Percentiles rank a stretch among this genome's conserved stretches.
phyloP scores from a whole-genome alignment of 2,797 vertebrate genomes.

The Meda fulgida region DNA sequence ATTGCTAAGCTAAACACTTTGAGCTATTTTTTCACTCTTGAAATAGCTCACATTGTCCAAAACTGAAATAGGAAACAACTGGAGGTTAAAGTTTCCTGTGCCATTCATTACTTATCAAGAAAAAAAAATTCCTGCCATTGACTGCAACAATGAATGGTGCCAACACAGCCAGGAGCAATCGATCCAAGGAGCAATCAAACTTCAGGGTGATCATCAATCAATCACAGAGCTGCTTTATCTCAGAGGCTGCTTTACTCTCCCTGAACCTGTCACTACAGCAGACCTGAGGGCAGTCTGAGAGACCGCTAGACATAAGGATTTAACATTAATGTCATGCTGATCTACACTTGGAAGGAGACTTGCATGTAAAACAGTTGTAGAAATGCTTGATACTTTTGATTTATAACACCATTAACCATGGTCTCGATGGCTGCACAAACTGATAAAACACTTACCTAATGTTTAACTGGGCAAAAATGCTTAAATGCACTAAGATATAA shows the following conservation, averaged over 20 bases:
- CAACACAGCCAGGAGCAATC: conserved; percentile 57
- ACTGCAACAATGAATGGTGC: conserved; percentile 46
- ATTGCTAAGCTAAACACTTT: conserved; percentile 42
- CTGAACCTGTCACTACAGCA: conserved; percentile 49
- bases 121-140: conserved; percentile 46
- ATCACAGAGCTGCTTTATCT: conserved; percentile 54
- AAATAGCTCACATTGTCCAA: conserved; percentile 46
- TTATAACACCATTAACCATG: conserved; percentile 13
- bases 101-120: conserved; percentile 55
- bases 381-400: conserved; percentile 5
- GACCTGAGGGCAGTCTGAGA: conserved; percentile 33
- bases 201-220: conserved; percentile 59
- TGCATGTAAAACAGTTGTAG: conserved; percentile 20
- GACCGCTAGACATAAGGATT: conserved; percentile 37
- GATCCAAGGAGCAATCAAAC: conserved; percentile 58
- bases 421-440: not conserved
- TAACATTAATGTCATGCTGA: conserved; percentile 46
- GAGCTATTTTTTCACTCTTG: conserved; percentile 44
- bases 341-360: conserved; percentile 5
- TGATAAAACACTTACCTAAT: not conserved
- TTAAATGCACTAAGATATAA: not conserved
- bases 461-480: not conserved
- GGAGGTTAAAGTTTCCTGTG: conserved; percentile 56
- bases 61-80: conserved; percentile 52
- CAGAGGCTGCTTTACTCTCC: conserved; percentile 49